Evolutionary conservation across 2,888 invertebrate genomes (phyloP).

Genomic region (Melanophora roralis): DNA sequence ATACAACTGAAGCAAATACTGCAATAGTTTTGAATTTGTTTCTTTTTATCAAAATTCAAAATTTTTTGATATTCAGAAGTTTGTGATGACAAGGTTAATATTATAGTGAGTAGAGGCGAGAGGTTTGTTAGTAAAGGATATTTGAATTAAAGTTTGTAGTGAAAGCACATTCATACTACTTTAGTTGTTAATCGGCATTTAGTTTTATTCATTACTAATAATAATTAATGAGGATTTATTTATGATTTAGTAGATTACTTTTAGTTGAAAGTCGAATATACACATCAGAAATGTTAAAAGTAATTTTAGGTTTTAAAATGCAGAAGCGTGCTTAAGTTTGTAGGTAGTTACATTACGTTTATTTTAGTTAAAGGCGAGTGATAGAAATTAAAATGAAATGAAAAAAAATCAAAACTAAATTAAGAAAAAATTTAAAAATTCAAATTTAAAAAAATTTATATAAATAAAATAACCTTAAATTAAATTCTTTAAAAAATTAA

Average conservation of each 20-base stretch:
- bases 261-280: conserved; percentile 43
- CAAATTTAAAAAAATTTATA: conserved; percentile 47
- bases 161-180: conserved; percentile 59
- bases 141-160: conserved; percentile 27
- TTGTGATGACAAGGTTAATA: conserved; percentile 26
- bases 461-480: conserved; percentile 1
- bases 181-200: conserved; percentile 11
- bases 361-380: conserved; percentile 60
- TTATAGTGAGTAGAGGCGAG: conserved; percentile 46
- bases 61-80: conserved; percentile 25
- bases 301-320: conserved; percentile 67
- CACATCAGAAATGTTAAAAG: conserved; percentile 37
- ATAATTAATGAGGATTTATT: conserved; percentile 59
- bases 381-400: conserved; percentile 60
- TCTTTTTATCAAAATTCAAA: conserved; percentile 15
- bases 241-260: conserved; percentile 50
- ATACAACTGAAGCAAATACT: conserved; percentile 62
- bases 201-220: conserved; percentile 26
- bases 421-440: not conserved
- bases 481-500: not conserved
- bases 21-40: conserved; percentile 29
- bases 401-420: conserved; percentile 19
- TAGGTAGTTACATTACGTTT: conserved; percentile 63
- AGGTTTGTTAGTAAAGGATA: conserved; percentile 28
- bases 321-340: conserved; percentile 76